Base-by-base conservation (phyloP, 1,140 invertebrate genomes). In the Aplysia californica region DNA sequence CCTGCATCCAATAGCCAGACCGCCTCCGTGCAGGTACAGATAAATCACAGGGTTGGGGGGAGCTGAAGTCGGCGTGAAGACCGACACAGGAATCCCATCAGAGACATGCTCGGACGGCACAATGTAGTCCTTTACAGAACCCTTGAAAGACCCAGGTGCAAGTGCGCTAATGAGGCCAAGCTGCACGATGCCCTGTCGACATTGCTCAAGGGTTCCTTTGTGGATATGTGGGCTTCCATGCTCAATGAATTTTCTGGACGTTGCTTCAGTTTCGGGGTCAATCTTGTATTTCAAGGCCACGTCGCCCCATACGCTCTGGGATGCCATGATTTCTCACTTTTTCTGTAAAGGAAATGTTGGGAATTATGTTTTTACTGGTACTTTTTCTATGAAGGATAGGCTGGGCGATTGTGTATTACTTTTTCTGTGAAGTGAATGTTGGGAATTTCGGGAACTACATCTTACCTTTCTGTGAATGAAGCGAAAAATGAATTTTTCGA, bases 1-100 rank as follows among this genome's bases (percentile, higher is more conserved):
- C n/a, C 36, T 31, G 20, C 50, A 23, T 31, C 39, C 33, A 1
- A 68, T 10, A 10, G 29, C 38, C 18, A 68, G 23, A 5, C 66
- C 66, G 1, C 66, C 66, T 2, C 66, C 66, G 23, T 68, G 66
- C 23, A 44, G 31, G n/a, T 68, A 68, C n/a, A 68, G n/a, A 21
- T 44, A 44, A 26, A 68, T 44, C 3, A 36, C 39, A 5, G 66
- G 66, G 15, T 23, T 44, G 15, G 66, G n/a, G 1, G 66, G 31
- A 1, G 31, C 3, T 23, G 39, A 31, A 5, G 1, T 68, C 29
- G 66, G 66, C 66, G 39, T 68, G 66, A 44, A 68, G 21, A 68
- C 66, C 33, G 66, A 3, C 6, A 44, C 21, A 3, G 38, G 66
- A 36, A 68, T 68, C 31, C 66, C 66, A 3, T n/a, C 39, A 10